Evolutionary conservation across 2,113 vertebrate species (phyloP).

Genomic region (Pyxicephalus adspersus): DNA sequence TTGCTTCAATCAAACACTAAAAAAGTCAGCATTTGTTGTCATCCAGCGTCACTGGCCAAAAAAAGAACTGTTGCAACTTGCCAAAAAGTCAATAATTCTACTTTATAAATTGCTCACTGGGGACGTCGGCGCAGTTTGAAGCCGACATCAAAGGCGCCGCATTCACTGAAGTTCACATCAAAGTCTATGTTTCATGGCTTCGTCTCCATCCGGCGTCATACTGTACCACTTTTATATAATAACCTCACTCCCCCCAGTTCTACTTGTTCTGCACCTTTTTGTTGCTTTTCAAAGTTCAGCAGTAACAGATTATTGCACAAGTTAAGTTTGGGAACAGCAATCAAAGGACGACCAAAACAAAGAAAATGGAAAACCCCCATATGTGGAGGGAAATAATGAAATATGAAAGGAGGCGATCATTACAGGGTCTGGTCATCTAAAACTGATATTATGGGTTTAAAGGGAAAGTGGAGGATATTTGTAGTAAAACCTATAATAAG

Average conservation of each 20-base stretch:
- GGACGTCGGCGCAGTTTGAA: slow-evolving; percentile 39
- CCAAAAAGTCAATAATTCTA: slow-evolving; percentile 38
- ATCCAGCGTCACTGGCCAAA: slow-evolving; percentile 1
- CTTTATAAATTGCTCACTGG: slow-evolving; percentile 36
- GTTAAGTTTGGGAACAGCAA: not conserved
- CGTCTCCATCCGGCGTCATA: slow-evolving; percentile 7
- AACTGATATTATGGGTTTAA: no score
- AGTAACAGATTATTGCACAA: not conserved
- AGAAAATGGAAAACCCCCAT: no score
- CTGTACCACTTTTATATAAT: not conserved
- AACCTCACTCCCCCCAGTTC: not conserved
- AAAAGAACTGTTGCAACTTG: not conserved
- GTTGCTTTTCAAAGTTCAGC: not conserved
- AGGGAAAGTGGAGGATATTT: no score
- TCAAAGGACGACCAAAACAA: no score
- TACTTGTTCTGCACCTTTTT: not conserved
- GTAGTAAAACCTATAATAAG: no score
- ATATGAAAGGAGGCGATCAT: no score
- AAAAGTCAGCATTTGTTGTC: not conserved
- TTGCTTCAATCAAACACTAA: no score
- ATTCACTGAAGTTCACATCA: slow-evolving; percentile 51
- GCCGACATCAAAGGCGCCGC: slow-evolving; percentile 45
- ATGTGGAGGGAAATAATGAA: no score
- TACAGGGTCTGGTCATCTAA: no score
- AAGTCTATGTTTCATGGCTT: slow-evolving; percentile 14